Conservation (phyloP, 2,888 invertebrate species). For the Nemoura dubitans region DNA sequence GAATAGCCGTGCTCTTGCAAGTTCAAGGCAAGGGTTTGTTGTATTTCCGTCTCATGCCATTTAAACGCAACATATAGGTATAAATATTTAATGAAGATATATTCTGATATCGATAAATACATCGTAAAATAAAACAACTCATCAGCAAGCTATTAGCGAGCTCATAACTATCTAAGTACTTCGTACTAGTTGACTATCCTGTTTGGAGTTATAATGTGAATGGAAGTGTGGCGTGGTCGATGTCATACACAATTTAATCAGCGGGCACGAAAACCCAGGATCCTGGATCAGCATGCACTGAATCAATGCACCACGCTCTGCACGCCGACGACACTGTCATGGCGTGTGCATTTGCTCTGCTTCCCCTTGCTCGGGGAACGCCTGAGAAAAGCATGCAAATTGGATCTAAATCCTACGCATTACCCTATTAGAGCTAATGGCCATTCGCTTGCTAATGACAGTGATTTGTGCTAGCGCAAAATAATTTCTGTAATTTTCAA, state of each 20-base stretch:
- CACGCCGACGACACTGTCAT: neutral
- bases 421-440: neutral
- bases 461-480: neutral
- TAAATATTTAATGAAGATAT: too few species aligned
- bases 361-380: neutral
- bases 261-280: neutral
- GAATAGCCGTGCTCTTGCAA: too few species aligned
- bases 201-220: neutral
- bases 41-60: too few species aligned
- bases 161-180: neutral
- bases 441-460: neutral
- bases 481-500: neutral
- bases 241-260: neutral
- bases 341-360: neutral
- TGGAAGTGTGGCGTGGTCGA: neutral
- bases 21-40: too few species aligned
- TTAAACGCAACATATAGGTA: too few species aligned
- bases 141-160: neutral
- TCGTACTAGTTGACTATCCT: neutral
- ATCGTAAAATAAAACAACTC: neutral
- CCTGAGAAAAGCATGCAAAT: neutral
- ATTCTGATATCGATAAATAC: neutral
- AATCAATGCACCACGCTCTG: neutral
- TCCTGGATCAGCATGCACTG: neutral
- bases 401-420: neutral